phyloP scores from a whole-genome alignment of 1,140 invertebrate genomes.

The Zelostemma sp. region DNA sequence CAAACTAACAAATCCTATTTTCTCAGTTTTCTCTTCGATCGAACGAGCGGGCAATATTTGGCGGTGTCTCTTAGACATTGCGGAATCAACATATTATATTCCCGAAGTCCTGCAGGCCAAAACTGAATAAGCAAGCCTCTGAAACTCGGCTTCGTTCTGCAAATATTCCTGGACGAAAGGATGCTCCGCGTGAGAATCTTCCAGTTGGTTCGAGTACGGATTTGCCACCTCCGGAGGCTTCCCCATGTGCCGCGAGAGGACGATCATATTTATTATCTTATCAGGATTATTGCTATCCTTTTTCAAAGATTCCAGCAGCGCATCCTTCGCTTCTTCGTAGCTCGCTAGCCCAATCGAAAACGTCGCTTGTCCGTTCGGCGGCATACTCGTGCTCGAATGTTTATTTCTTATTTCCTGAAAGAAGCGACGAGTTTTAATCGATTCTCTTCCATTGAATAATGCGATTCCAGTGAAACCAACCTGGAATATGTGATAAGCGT shows the following conservation, averaged over 20 bases:
- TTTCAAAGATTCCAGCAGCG: constrained; percentile 90
- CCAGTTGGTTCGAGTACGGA: constrained; percentile 87
- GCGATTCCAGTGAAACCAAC: constrained; percentile 31
- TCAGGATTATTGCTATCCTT: constrained; percentile 96
- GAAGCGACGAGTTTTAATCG: constrained; percentile 7
- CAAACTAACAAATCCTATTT: too few relatives aligned
- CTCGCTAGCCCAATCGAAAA: constrained; percentile 92
- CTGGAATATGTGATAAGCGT: constrained; percentile 96
- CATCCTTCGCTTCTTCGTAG: constrained; percentile 94
- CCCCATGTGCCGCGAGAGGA: constrained; percentile 86
- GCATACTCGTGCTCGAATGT: constrained; percentile 86
- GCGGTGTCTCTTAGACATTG: too few relatives aligned
- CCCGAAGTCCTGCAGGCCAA: too few relatives aligned
- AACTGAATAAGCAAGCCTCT: constrained; percentile 72
- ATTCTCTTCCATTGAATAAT: background rate
- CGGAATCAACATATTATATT: too few relatives aligned
- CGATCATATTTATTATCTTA: constrained; percentile 92
- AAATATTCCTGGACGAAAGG: constrained; percentile 82
- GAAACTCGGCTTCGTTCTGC: constrained; percentile 85
- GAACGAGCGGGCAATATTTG: too few relatives aligned
- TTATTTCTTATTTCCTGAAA: constrained; percentile 95
- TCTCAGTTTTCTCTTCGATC: too few relatives aligned
- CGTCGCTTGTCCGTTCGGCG: constrained; percentile 93
- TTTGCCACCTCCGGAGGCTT: constrained; percentile 87
- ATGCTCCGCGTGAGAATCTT: constrained; percentile 86